A percentile compares a stretch with the other conserved stretches of the same genome.
phyloP scores from a whole-genome alignment of 53 echinoderm and acorn worm species.

The Hippasteria phrygiana region DNA sequence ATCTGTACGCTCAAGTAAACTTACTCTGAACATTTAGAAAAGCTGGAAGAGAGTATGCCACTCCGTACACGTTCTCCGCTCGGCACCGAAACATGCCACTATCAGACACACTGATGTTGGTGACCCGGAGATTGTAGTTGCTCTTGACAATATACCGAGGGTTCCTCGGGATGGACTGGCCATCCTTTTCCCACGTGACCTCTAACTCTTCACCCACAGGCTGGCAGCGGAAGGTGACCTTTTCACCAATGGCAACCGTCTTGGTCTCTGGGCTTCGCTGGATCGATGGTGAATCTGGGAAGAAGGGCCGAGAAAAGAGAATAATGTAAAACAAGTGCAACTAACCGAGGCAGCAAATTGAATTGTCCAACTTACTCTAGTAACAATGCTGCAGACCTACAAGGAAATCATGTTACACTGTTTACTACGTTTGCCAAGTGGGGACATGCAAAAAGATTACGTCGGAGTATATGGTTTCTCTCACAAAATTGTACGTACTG shows the following conservation, averaged over 20 bases:
- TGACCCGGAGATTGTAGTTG: constrained; percentile 65
- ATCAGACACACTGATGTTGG: constrained; percentile 70
- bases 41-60: constrained; percentile 47
- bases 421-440: too few species aligned
- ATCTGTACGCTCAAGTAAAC: constrained; percentile 2
- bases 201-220: constrained; percentile 21
- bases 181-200: constrained; percentile 80
- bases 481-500: too few species aligned
- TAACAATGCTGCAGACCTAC: too few species aligned
- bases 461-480: too few species aligned
- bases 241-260: constrained; percentile 51
- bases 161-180: not conserved
- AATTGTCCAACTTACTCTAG: too few species aligned
- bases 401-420: too few species aligned
- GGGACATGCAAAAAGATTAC: too few species aligned
- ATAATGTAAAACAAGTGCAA: not conserved
- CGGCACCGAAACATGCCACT: constrained; percentile 79
- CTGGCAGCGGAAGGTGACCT: constrained; percentile 68
- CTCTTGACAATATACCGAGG: constrained; percentile 47
- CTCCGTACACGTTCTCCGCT: constrained; percentile 68
- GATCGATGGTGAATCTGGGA: constrained; percentile 43
- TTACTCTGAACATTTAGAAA: constrained; percentile 77
- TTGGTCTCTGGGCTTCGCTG: constrained; percentile 62
- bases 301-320: not conserved
- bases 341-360: too few species aligned